Percentiles rank a stretch among this genome's conserved stretches.
phyloP scores from a whole-genome alignment of 2,797 vertebrate species.

The Fundulus diaphanus region DNA sequence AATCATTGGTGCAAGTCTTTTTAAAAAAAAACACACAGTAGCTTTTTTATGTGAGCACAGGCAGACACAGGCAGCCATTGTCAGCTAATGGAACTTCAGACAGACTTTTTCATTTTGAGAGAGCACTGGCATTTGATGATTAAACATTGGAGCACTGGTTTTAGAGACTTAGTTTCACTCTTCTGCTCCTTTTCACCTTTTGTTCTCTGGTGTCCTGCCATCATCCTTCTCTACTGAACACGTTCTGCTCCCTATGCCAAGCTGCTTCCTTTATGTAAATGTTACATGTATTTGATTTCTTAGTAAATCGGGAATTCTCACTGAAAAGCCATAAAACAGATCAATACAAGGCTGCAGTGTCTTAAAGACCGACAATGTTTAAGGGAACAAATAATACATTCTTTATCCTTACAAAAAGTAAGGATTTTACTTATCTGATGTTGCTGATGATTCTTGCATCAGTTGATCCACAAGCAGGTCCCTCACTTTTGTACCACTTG shows the following conservation, averaged over 20 bases:
- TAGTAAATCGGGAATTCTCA: neutral
- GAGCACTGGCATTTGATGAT: constrained; percentile 51
- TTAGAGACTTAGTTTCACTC: constrained; percentile 57
- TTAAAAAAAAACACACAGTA: constrained; percentile 57
- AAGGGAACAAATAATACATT: no score
- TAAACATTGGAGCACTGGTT: constrained; percentile 34
- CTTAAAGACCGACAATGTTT: no score
- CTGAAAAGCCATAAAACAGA: neutral
- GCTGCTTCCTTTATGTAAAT: neutral
- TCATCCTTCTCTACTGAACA: constrained; percentile 12
- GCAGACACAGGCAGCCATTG: constrained; percentile 69
- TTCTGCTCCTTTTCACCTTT: constrained; percentile 63
- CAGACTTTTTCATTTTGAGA: constrained; percentile 59
- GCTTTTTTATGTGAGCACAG: constrained; percentile 65
- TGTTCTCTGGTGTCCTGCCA: constrained; percentile 40
- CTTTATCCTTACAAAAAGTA: no score
- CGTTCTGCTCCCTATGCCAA: constrained; percentile 3
- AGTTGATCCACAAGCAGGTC: neutral
- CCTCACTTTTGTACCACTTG: neutral
- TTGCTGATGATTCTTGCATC: neutral
- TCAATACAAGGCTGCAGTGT: no score
- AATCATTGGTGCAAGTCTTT: constrained; percentile 59
- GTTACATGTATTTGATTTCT: constrained; percentile 4
- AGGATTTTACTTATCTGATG: no score
- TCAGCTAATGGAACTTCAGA: constrained; percentile 65